Conservation (phyloP, 2,113 vertebrate genomes). For the Steatornis caripensis region DNA sequence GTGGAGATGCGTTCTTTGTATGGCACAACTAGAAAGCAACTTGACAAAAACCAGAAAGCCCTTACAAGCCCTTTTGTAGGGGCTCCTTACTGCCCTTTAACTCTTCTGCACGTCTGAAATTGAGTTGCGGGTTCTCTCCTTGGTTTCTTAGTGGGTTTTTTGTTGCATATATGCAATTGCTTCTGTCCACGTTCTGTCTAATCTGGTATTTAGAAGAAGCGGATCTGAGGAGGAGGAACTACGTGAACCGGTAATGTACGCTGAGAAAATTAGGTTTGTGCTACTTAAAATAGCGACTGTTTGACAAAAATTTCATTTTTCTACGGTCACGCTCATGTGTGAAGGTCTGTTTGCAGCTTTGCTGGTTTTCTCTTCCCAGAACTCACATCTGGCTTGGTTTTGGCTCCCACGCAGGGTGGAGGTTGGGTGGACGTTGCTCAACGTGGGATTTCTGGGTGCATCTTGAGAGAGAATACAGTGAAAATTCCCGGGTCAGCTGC, state of each 20-base stretch:
- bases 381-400: background rate
- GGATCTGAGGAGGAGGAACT: background rate
- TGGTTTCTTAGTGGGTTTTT: background rate
- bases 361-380: background rate
- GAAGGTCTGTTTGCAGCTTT: background rate
- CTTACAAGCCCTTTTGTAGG: background rate
- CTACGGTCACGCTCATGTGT: fast-evolving
- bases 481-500: background rate
- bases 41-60: background rate
- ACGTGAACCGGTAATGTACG: fast-evolving
- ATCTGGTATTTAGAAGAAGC: background rate
- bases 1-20: background rate
- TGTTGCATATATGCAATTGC: background rate
- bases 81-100: background rate
- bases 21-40: background rate
- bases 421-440: background rate
- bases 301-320: background rate
- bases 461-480: background rate
- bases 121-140: background rate
- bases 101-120: background rate
- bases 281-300: background rate
- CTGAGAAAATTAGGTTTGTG: background rate
- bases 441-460: background rate
- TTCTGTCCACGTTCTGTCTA: background rate
- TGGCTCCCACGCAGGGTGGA: background rate